These are phyloP conservation scores for Drosophila niveifrons DNA, from an alignment of 2,888 invertebrate genomes.

Conservation along the genomic window DNA sequence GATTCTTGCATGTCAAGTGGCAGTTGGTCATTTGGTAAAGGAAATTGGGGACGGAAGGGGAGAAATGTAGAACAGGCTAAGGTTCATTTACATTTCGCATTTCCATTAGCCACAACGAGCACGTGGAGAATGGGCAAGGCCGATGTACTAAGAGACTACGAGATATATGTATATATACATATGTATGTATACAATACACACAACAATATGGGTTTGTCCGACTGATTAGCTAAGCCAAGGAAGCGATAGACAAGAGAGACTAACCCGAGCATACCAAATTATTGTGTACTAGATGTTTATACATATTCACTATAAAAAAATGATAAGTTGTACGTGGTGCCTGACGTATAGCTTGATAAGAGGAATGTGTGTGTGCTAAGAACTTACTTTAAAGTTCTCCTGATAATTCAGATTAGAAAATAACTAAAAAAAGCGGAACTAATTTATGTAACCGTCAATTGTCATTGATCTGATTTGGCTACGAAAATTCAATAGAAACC, in stretches of 20 bases:
- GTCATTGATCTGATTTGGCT: conserved; percentile 25
- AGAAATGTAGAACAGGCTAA: conserved; percentile 1
- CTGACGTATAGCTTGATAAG: conserved; percentile 30
- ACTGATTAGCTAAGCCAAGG: conserved; percentile 35
- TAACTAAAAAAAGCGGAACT: neutral
- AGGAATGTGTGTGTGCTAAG: conserved; percentile 6
- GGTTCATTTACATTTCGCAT: conserved; percentile 29
- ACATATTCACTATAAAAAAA: conserved; percentile 2
- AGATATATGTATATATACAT: conserved; percentile 2
- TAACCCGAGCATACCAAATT: conserved; percentile 44
- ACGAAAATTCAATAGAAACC: conserved; percentile 23
- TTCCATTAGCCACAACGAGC: conserved; percentile 42
- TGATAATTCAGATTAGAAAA: neutral
- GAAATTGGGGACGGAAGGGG: neutral
- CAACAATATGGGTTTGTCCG: conserved; percentile 42
- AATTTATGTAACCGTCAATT: conserved; percentile 56
- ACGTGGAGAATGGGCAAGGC: conserved; percentile 32
- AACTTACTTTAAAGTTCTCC: neutral
- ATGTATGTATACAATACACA: neutral
- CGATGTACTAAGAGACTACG: neutral
- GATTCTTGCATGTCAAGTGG: conserved; percentile 48
- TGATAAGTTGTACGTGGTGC: conserved; percentile 48
- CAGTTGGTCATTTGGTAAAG: conserved; percentile 29
- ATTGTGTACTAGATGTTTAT: conserved; percentile 3
- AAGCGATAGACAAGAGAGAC: conserved; percentile 30